Evolutionary conservation across 2,113 vertebrate genomes (phyloP).

Genomic region (Petaurus breviceps): DNA sequence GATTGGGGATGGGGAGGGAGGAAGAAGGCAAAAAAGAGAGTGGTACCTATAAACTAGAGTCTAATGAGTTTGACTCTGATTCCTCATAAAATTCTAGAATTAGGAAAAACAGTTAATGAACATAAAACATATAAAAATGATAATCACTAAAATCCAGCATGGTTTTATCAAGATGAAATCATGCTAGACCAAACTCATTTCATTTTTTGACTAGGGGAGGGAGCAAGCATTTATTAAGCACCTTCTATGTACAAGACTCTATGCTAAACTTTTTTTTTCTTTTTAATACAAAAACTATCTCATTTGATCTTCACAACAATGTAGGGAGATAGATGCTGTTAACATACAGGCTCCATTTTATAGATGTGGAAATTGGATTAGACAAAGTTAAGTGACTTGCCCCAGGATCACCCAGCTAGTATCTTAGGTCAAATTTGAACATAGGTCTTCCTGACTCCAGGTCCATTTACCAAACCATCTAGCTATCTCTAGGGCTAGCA

Average conservation of each 20-base stretch:
- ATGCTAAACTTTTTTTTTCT: background rate
- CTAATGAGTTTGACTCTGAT: background rate
- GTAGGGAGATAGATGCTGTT: background rate
- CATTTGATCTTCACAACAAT: background rate
- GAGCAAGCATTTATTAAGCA: background rate
- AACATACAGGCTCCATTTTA: background rate
- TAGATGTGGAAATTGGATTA: background rate
- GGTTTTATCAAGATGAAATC: background rate
- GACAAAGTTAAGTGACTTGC: background rate
- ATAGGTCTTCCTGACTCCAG: background rate
- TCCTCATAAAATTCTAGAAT: background rate
- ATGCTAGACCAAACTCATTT: background rate
- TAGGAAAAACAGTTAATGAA: background rate
- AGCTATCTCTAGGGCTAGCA: background rate
- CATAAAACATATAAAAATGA: background rate
- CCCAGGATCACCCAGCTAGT: background rate
- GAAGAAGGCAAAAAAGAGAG: background rate
- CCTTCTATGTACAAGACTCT: background rate
- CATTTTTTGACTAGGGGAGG: background rate
- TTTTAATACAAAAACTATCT: background rate
- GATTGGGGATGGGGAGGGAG: background rate
- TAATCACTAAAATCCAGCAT: background rate
- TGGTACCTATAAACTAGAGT: background rate
- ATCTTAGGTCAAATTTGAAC: background rate
- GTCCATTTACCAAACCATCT: background rate